Evolutionary conservation across 1,140 invertebrate species (phyloP), one percentile per base, ranked within the genome.

Genomic region (Mycetomoellerius zeteki): DNA sequence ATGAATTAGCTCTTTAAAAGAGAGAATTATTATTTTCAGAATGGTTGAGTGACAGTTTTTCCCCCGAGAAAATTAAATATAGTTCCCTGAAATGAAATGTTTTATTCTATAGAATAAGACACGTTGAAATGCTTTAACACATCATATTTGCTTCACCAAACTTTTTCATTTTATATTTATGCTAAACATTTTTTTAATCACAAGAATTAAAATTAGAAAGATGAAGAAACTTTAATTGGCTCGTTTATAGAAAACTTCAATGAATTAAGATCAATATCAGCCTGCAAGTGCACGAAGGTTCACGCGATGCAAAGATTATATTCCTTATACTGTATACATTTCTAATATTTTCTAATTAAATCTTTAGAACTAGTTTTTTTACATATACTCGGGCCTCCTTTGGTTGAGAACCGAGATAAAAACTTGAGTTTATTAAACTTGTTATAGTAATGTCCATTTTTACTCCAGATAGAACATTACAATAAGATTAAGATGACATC

Each of bases 301-400:
- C n/a, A 10, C 21, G 4, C 19, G 19, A n/a, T 8, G 2, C 56
- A 12, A 64, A 37, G 8, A 65, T 65, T 65, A 67, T 27, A 16
- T 19, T 69, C 19, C 37, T 69, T 19, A 30, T 19, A 37, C 33
- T 37, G 33, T 8, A 37, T 37, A 24, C 12, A 21, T 0, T 47
- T 67, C 12, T 67, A 67, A 67, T 1, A 2, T n/a, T 67, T 69
- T 47, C 19, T 47, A 69, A 69, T 69, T 27, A 69, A 69, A 69
- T 5, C 37, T 67, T 12, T 7, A 47, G 10, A 43, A 67, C 5
- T 50, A 50, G 21, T 24, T 69, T 24, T 50, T 47, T 14, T 47
- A n/a, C n/a, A n/a, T 10, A 69, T 50, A 16, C 10, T 37, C 33
- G 33, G 7, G 5, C 2, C 19, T 14, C n/a, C 0, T 67, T 43